phyloP scores from a whole-genome alignment of 2,113 vertebrate species.

The Rhegmatorhina hoffmannsi region DNA sequence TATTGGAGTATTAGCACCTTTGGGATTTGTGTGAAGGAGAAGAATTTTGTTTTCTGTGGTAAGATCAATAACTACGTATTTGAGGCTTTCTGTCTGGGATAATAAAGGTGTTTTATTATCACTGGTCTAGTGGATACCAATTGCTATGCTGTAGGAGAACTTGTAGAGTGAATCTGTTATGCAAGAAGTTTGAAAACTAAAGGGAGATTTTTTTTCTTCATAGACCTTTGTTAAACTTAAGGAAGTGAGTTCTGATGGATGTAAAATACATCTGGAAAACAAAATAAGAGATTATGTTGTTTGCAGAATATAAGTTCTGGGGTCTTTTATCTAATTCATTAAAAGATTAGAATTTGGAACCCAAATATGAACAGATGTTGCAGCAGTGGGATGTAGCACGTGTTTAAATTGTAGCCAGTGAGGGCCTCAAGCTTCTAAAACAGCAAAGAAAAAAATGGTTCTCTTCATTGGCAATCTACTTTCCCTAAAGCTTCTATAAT shows the following conservation, averaged over 20 bases:
- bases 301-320: background rate
- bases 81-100: background rate
- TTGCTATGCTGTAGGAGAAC: background rate
- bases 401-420: background rate
- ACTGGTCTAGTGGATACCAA: background rate
- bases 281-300: background rate
- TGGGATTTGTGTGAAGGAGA: background rate
- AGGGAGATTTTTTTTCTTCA: background rate
- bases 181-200: background rate
- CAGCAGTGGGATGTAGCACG: background rate
- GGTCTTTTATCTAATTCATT: background rate
- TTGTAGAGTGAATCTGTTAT: background rate
- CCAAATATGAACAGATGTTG: background rate
- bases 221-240: background rate
- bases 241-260: background rate
- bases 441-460: background rate
- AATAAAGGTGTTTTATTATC: background rate
- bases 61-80: background rate
- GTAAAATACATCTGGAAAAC: background rate
- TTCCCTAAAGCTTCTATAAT: background rate
- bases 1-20: background rate
- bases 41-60: background rate
- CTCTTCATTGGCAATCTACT: background rate
- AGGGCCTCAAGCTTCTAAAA: background rate
- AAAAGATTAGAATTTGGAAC: background rate